Percentiles rank a stretch among this genome's conserved stretches.
Conservation (phyloP, 2,888 invertebrate genomes). For the Entomobrya proxima region DNA sequence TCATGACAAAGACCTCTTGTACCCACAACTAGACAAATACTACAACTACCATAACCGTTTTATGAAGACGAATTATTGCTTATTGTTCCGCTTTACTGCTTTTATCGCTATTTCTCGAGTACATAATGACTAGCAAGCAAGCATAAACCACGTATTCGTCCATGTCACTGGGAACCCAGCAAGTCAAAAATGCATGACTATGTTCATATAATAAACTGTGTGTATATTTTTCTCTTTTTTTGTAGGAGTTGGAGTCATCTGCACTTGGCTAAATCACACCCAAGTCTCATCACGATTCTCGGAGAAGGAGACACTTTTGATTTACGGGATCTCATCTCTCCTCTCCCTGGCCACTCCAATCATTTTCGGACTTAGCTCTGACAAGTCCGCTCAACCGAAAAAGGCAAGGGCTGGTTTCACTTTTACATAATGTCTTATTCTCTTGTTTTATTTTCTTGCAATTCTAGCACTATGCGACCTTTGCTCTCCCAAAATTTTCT, state of each 20-base stretch:
- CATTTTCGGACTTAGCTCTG: conserved; percentile 73
- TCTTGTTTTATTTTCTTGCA: background rate
- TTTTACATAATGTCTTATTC: background rate
- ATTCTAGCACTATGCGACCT: background rate
- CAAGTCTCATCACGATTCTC: conserved; percentile 70
- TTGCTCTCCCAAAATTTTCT: no score
- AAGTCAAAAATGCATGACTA: background rate
- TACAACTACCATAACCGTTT: conserved; percentile 20
- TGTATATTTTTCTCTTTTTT: conserved; percentile 14
- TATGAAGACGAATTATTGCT: conserved; percentile 50
- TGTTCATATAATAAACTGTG: background rate
- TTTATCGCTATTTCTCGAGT: conserved; percentile 5
- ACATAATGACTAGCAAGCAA: background rate
- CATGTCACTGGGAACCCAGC: background rate
- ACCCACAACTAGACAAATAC: background rate
- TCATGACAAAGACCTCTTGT: background rate
- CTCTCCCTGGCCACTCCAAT: conserved; percentile 73
- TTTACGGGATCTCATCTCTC: conserved; percentile 73
- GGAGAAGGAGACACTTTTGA: conserved; percentile 72
- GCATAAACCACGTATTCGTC: conserved; percentile 12
- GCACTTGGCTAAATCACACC: conserved; percentile 73
- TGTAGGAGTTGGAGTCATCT: conserved; percentile 68
- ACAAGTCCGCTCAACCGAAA: conserved; percentile 73
- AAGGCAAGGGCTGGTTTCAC: conserved; percentile 69
- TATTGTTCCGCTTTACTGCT: conserved; percentile 46